These are phyloP conservation scores for Beris morrisii DNA, from an alignment of 2,888 invertebrate species.

Conservation along the genomic window DNA sequence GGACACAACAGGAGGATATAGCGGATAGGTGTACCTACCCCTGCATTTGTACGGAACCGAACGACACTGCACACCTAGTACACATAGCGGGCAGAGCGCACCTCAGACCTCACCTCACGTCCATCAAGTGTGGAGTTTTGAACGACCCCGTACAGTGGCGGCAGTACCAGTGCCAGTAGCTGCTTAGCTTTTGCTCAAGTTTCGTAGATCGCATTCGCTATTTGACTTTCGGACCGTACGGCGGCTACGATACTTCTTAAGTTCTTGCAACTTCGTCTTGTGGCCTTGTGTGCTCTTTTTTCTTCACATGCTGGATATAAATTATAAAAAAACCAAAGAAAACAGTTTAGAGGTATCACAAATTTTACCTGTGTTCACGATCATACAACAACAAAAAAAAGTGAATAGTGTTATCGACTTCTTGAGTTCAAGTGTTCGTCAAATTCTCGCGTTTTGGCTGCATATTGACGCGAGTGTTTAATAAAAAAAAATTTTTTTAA, in stretches of 20 bases:
- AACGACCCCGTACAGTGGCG: slow-evolving; percentile 29
- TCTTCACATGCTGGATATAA: not conserved
- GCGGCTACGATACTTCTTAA: slow-evolving; percentile 14
- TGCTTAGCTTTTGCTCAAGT: slow-evolving; percentile 33
- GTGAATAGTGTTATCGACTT: no score
- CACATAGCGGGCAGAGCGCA: not conserved
- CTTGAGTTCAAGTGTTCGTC: no score
- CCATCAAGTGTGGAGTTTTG: no score
- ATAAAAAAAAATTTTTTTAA: no score
- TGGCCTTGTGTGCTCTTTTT: not conserved
- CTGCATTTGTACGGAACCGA: no score
- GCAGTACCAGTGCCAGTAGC: slow-evolving; percentile 19
- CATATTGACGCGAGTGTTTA: no score
- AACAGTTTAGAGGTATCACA: not conserved
- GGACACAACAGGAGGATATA: no score
- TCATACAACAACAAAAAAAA: no score
- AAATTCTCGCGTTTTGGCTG: no score
- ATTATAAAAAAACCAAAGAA: not conserved
- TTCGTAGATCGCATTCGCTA: slow-evolving; percentile 34
- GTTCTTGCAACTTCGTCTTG: not conserved
- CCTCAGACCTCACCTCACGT: no score
- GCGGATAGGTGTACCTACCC: no score
- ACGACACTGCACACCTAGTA: slow-evolving; percentile 15
- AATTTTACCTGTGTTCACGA: not conserved
- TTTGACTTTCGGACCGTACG: slow-evolving; percentile 33